Percentiles rank a stretch among this genome's conserved stretches.
These are phyloP conservation scores for Zhuqinia jingwanae DNA, from an alignment of 2,888 invertebrate species.

Conservation along the genomic window DNA sequence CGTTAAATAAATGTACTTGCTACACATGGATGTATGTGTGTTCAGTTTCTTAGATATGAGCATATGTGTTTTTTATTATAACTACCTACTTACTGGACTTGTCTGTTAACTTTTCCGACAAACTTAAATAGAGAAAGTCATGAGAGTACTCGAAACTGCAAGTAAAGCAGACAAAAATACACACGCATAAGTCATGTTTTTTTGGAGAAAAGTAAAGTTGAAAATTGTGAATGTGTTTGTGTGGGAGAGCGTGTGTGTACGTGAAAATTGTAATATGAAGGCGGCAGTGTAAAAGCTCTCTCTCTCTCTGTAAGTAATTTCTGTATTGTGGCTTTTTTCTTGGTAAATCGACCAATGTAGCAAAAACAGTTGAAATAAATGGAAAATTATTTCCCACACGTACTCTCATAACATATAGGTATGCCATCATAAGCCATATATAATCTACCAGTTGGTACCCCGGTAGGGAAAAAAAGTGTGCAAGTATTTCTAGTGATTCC, in stretches of 20 bases:
- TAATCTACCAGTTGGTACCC: too few species aligned
- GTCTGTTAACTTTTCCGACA: conserved; percentile 38
- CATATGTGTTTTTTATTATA: not conserved
- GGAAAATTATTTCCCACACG: conserved; percentile 64
- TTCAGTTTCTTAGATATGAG: not conserved
- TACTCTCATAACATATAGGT: not conserved
- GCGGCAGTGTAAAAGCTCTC: not conserved
- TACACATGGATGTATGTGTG: not conserved
- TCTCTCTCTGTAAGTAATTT: conserved; percentile 34
- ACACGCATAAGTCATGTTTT: conserved; percentile 34
- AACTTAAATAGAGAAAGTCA: conserved; percentile 31
- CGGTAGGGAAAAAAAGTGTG: not conserved
- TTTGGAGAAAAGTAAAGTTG: not conserved
- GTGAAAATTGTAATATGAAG: conserved; percentile 23
- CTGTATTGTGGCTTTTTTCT: conserved; percentile 33
- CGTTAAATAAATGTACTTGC: not conserved
- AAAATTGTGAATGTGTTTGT: too few species aligned
- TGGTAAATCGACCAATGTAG: conserved; percentile 48
- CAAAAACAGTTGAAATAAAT: conserved; percentile 57
- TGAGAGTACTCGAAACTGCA: conserved; percentile 33
- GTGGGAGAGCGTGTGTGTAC: conserved; percentile 44
- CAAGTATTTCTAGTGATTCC: not conserved
- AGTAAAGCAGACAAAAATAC: not conserved
- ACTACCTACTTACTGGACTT: not conserved
- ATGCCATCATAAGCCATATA: not conserved